These are phyloP conservation scores for Episyrphus balteatus DNA, from an alignment of 1,140 invertebrate genomes.

Conservation along the genomic window DNA sequence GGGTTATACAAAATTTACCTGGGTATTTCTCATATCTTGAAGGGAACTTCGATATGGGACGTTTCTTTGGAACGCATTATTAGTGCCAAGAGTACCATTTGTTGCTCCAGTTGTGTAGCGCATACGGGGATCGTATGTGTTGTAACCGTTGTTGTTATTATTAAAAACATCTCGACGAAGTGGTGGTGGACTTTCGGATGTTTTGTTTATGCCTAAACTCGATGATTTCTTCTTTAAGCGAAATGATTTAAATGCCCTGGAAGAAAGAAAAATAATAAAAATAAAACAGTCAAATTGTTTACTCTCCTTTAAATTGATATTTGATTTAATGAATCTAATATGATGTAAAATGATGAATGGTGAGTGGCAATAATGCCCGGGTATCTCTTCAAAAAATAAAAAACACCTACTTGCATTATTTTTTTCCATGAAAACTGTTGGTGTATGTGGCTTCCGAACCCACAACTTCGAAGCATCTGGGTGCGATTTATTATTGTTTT, in stretches of 20 bases:
- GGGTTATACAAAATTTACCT: constrained; percentile 6
- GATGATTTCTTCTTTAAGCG: constrained; percentile 32
- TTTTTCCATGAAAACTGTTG: too few species aligned
- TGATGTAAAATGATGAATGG: too few species aligned
- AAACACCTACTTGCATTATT: too few species aligned
- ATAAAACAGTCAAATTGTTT: too few species aligned
- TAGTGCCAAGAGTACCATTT: background rate
- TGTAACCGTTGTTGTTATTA: constrained; percentile 1
- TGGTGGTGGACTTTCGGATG: constrained; percentile 33
- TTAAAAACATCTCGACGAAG: constrained; percentile 12
- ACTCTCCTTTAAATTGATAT: too few species aligned
- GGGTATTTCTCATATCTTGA: constrained; percentile 15
- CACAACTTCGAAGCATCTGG: too few species aligned
- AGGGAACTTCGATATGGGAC: constrained; percentile 19
- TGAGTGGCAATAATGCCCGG: too few species aligned
- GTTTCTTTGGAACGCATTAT: constrained; percentile 13
- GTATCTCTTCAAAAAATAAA: too few species aligned
- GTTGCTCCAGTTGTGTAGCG: constrained; percentile 3
- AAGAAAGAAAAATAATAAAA: constrained; percentile 1
- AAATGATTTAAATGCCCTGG: constrained; percentile 29
- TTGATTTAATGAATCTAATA: too few species aligned
- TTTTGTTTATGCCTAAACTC: constrained; percentile 35
- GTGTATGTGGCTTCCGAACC: too few species aligned
- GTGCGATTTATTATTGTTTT: too few species aligned
- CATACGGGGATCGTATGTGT: constrained; percentile 6